Conservation (phyloP, 2,797 vertebrate species). For the Vespertilio murinus region DNA sequence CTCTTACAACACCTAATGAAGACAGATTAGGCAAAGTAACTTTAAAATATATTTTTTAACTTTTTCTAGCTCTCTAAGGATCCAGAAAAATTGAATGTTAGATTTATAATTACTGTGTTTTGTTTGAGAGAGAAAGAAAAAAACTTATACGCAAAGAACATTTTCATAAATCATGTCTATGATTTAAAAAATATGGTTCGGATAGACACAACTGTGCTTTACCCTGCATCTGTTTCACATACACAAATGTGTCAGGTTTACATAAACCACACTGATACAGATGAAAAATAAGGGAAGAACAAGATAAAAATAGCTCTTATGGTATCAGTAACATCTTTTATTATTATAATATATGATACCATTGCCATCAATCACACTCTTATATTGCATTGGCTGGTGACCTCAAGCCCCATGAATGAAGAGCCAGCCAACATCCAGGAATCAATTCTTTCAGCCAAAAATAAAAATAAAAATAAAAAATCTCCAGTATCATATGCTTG, state of each 20-base stretch:
- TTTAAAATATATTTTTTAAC: slow-evolving; percentile 66
- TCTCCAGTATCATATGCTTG: not conserved
- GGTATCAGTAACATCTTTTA: slow-evolving; percentile 80
- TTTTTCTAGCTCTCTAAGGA: slow-evolving; percentile 73
- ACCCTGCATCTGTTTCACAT: slow-evolving; percentile 87
- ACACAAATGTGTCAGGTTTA: slow-evolving; percentile 86
- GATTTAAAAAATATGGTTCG: slow-evolving; percentile 85
- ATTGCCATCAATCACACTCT: slow-evolving; percentile 68
- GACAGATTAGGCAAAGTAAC: slow-evolving; percentile 78
- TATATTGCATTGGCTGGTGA: slow-evolving; percentile 71
- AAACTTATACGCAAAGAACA: slow-evolving; percentile 80
- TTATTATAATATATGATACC: slow-evolving; percentile 77
- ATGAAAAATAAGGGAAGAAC: slow-evolving; percentile 83
- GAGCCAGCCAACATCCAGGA: slow-evolving; percentile 57
- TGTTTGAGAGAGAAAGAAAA: slow-evolving; percentile 79
- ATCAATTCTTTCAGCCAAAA: slow-evolving; percentile 46
- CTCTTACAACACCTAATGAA: slow-evolving; percentile 77
- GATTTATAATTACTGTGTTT: slow-evolving; percentile 84
- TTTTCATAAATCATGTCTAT: slow-evolving; percentile 86
- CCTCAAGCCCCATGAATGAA: slow-evolving; percentile 63
- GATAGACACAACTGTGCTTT: slow-evolving; percentile 82
- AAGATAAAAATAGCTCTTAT: slow-evolving; percentile 81
- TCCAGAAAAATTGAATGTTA: slow-evolving; percentile 75
- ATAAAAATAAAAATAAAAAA: slow-evolving; percentile 31
- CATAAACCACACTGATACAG: slow-evolving; percentile 85